A percentile compares a stretch with the other conserved stretches of the same genome.
These are phyloP conservation scores for Grus americana DNA, from an alignment of 2,113 vertebrate species.

Conservation along the genomic window DNA sequence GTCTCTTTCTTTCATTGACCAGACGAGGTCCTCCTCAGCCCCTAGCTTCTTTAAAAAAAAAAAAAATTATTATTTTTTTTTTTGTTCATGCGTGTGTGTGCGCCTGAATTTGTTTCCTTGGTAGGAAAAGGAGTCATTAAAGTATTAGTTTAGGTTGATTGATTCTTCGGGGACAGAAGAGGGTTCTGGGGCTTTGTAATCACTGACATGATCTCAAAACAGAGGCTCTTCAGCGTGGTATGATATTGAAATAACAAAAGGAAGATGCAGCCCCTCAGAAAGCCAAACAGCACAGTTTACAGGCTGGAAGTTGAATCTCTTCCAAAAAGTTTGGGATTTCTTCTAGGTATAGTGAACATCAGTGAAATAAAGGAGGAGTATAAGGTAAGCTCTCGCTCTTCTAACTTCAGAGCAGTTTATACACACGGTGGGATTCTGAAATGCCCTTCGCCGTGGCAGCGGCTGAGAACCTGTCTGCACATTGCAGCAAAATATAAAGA, in stretches of 20 bases:
- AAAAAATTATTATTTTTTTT: not conserved
- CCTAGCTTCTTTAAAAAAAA: constrained; percentile 5
- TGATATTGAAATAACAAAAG: constrained; percentile 6
- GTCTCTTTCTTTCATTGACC: constrained; percentile 86
- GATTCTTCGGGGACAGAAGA: constrained; percentile 63
- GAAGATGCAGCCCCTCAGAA: not conserved
- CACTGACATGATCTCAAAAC: constrained; percentile 36
- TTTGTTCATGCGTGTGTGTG: not conserved
- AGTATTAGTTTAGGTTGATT: constrained; percentile 74
- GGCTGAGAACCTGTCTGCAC: not conserved
- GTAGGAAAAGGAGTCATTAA: constrained; percentile 74
- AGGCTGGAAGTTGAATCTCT: not conserved
- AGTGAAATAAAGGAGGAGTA: not conserved
- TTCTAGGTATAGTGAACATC: not conserved
- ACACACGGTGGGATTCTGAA: not conserved
- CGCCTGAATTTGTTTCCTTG: constrained; percentile 69
- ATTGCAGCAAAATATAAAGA: not conserved
- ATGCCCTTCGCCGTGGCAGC: not conserved
- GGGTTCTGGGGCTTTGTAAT: constrained; percentile 59
- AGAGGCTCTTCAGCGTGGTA: constrained; percentile 24
- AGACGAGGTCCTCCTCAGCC: constrained; percentile 77
- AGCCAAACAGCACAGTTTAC: not conserved
- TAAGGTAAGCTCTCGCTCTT: not conserved
- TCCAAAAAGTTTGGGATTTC: not conserved
- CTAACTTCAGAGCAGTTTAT: not conserved